These are phyloP conservation scores for Lophius americanus DNA, from an alignment of 2,797 vertebrate species.

Conservation along the genomic window DNA sequence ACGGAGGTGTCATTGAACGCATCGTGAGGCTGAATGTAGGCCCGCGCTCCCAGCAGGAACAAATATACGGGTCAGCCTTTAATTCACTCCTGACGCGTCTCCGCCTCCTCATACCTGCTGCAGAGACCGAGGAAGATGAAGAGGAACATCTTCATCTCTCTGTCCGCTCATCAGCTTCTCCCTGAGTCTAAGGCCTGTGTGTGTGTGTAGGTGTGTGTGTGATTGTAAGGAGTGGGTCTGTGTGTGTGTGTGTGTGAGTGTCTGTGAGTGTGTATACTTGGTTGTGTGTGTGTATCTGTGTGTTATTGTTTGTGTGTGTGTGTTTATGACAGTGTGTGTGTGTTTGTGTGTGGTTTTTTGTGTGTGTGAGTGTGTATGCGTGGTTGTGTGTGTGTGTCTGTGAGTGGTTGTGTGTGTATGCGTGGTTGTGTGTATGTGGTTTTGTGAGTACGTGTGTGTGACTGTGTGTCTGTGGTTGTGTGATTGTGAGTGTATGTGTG, in stretches of 20 bases:
- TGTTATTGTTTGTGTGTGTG: too few relatives aligned
- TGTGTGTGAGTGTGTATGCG: too few relatives aligned
- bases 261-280: conserved; percentile 7
- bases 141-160: conserved; percentile 12
- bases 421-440: neutral
- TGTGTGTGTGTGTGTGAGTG: conserved; percentile 13
- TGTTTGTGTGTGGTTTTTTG: too few relatives aligned
- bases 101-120: conserved; percentile 49
- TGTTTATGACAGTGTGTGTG: too few relatives aligned
- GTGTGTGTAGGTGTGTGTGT: conserved; percentile 6
- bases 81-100: conserved; percentile 60
- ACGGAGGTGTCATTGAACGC: conserved; percentile 38
- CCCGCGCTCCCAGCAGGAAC: conserved; percentile 6
- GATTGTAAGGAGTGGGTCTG: conserved; percentile 20
- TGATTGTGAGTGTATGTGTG: too few relatives aligned
- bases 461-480: too few relatives aligned
- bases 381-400: neutral
- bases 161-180: neutral
- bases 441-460: neutral
- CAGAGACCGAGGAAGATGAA: conserved; percentile 17
- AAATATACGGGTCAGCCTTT: conserved; percentile 55
- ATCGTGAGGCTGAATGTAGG: conserved; percentile 54
- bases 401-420: neutral
- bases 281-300: too few relatives aligned
- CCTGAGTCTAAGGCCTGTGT: conserved; percentile 6